Base-by-base conservation (phyloP, 2,113 vertebrate genomes). In the Thunnus maccoyii region DNA sequence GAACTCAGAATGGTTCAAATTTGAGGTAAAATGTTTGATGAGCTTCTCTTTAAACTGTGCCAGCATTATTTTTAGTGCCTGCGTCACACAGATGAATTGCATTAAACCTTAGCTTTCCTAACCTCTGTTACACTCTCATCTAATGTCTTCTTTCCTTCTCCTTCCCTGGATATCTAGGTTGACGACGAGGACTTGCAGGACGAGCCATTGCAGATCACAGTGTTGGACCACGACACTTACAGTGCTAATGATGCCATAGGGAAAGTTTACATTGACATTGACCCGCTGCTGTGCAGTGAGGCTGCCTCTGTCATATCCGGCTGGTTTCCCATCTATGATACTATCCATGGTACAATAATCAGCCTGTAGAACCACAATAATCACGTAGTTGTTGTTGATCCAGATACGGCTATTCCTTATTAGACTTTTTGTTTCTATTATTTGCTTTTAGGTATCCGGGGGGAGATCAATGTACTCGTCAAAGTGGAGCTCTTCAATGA, bases 1-100 rank as follows among this genome's bases (percentile, higher is more conserved):
- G 98, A 99, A 99, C 91, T 99, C 98, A 0, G 98, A 99, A 87
- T 99, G 98, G 98, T 99, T 99, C 94, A 99, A 99, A 87, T 99
- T 99, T 96, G 98, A 99, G 96, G 98, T 99, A 95, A 96, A 87
- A 54, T 48, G 13, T 82, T 51, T 60, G 3, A 54, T 60, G 5
- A 51, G 2, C 15, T 30, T 48, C 27, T 63, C 10, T 61, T 18
- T 51, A 44, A 30, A 52, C 3, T 3, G 12, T 18, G 5, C 0
- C 5, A 27, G 9, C 60, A 18, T 41, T 60, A 25, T 72, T 58
- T 27, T 32, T 56, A 56, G 20, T 22, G 4, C 46, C 22, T 36
- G 12, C 16, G 55, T 36, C 10, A 32, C 17, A 41, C 3, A 36
- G 4, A 51, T 32, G 2, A 18, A 16, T 17, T 82, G 9, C 0